phyloP scores from a whole-genome alignment of 2,797 vertebrate species.

The Sebastes aleutianus region DNA sequence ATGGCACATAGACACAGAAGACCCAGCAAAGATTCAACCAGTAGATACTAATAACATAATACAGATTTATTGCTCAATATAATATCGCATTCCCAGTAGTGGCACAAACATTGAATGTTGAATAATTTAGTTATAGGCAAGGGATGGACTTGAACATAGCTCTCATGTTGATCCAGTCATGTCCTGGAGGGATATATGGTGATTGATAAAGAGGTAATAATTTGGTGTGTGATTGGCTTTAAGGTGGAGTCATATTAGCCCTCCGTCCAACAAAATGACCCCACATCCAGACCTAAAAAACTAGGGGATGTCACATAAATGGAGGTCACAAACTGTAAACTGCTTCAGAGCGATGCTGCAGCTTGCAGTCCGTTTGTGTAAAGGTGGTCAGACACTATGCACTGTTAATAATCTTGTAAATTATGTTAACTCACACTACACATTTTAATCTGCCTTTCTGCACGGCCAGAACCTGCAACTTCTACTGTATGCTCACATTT shows the following conservation, averaged over 20 bases:
- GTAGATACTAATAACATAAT: not conserved
- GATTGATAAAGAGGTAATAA: not conserved
- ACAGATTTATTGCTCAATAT: not conserved
- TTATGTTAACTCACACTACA: not conserved
- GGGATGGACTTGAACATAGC: not conserved
- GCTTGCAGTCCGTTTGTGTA: not conserved
- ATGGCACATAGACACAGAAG: not conserved
- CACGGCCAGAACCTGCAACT: not conserved
- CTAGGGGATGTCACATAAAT: not conserved
- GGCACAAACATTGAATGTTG: not conserved
- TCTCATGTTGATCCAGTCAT: not conserved
- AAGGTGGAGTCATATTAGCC: not conserved
- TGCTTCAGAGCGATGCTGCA: not conserved
- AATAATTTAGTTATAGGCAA: not conserved
- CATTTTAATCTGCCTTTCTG: constrained; percentile 3
- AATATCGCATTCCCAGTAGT: not conserved
- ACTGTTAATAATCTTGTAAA: not conserved
- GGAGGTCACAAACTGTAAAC: not conserved
- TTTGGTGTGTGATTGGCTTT: not conserved
- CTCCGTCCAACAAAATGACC: not conserved
- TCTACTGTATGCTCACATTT: not conserved
- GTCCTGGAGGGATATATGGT: not conserved
- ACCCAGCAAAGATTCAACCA: not conserved
- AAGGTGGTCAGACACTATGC: not conserved
- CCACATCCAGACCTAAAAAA: not conserved